Percentiles rank a stretch among this genome's conserved stretches.
Evolutionary conservation across 2,888 invertebrate species (phyloP).

Genomic region (Melolontha melolontha): DNA sequence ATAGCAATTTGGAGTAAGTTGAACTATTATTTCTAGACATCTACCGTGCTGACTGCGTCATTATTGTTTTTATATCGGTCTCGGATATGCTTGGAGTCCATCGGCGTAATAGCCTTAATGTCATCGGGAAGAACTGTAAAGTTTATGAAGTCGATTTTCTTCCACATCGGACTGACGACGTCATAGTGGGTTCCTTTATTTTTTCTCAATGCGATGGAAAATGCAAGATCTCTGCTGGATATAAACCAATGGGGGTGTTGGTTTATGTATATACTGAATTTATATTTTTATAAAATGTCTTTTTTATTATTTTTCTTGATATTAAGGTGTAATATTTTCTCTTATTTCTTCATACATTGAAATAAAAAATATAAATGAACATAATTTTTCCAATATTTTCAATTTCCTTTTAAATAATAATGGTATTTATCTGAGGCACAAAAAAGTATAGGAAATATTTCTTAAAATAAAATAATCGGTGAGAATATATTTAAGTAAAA

Average conservation of each 20-base stretch:
- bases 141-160: conserved; percentile 41
- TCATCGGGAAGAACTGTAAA: conserved; percentile 30
- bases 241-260: conserved; percentile 1
- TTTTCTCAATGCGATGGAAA: conserved; percentile 3
- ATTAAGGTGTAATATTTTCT: neutral
- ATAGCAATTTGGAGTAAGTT: conserved; percentile 27
- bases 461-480: too few relatives aligned
- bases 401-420: too few relatives aligned
- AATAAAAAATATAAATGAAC: too few relatives aligned
- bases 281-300: conserved; percentile 1
- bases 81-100: conserved; percentile 9
- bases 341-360: neutral
- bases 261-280: neutral
- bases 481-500: too few relatives aligned
- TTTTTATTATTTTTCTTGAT: conserved; percentile 3
- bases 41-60: conserved; percentile 26
- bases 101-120: conserved; percentile 41
- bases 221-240: conserved; percentile 3
- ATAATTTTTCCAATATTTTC: too few relatives aligned
- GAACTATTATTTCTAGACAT: conserved; percentile 13
- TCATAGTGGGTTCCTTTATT: conserved; percentile 6
- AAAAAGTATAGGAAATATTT: too few relatives aligned
- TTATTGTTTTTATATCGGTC: conserved; percentile 42
- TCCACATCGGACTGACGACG: conserved; percentile 1
- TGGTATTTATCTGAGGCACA: too few relatives aligned